Conservation (phyloP, 2,113 vertebrate genomes). For the Pongo pygmaeus region DNA sequence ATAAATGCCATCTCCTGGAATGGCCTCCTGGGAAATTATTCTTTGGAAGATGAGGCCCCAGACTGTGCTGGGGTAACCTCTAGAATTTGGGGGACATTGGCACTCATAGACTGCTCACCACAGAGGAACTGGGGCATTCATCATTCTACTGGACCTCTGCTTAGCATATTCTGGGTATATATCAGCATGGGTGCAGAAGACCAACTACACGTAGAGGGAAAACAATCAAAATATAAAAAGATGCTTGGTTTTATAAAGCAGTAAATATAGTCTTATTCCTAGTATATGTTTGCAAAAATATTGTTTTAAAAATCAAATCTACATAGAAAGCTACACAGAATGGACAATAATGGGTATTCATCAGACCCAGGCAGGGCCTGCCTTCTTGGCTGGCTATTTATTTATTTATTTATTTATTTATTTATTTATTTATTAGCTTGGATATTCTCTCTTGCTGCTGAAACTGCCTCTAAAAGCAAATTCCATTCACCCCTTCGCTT, state of each 20-base stretch:
- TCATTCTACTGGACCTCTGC: background rate
- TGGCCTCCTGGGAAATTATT: background rate
- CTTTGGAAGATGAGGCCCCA: background rate
- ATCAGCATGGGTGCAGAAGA: background rate
- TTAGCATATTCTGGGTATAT: background rate
- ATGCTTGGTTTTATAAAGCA: background rate
- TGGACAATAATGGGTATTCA: background rate
- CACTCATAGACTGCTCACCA: background rate
- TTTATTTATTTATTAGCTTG: background rate
- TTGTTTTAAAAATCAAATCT: background rate
- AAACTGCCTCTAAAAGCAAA: background rate
- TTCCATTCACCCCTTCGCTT: background rate
- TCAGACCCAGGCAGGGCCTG: background rate
- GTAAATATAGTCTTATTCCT: background rate
- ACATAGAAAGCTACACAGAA: background rate
- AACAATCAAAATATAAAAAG: background rate
- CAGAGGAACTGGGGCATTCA: background rate
- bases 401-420: background rate
- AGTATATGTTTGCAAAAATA: background rate
- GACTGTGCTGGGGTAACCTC: background rate
- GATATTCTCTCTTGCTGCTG: background rate
- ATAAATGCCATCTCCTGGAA: slow-evolving; percentile 41
- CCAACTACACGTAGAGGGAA: background rate
- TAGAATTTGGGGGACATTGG: background rate
- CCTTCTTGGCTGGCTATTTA: background rate